Evolutionary conservation across 2,888 invertebrate species (phyloP).

Genomic region (Phasia obesa): DNA sequence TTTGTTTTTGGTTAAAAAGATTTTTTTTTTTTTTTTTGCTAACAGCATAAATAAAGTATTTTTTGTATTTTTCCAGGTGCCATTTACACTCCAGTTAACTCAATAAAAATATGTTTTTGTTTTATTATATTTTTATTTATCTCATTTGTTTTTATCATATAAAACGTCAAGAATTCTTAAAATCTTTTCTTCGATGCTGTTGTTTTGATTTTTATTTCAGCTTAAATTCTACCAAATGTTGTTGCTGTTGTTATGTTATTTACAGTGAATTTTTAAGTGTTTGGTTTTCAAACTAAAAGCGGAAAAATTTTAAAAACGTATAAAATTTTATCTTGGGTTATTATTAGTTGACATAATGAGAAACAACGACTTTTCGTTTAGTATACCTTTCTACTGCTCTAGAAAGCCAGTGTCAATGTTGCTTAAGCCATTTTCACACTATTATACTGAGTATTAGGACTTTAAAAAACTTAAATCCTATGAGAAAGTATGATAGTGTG

Average conservation of each 20-base stretch:
- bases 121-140: background rate
- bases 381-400: too few relatives aligned
- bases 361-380: too few relatives aligned
- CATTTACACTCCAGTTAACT: background rate
- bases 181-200: background rate
- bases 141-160: slow-evolving; percentile 26
- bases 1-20: background rate
- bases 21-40: background rate
- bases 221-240: background rate
- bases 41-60: too few relatives aligned
- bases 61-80: background rate
- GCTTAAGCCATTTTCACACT: too few relatives aligned
- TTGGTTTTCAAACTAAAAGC: background rate
- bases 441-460: too few relatives aligned
- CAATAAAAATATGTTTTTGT: background rate
- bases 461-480: too few relatives aligned
- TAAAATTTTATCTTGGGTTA: too few relatives aligned
- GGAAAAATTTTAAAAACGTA: too few relatives aligned
- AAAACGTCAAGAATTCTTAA: background rate
- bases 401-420: too few relatives aligned
- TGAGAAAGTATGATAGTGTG: too few relatives aligned
- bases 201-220: slow-evolving; percentile 2
- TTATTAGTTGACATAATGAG: too few relatives aligned
- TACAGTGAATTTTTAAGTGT: background rate
- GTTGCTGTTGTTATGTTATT: background rate